Conservation (phyloP, 2,888 invertebrate genomes). For the Aporophyla lueneburgensis region DNA sequence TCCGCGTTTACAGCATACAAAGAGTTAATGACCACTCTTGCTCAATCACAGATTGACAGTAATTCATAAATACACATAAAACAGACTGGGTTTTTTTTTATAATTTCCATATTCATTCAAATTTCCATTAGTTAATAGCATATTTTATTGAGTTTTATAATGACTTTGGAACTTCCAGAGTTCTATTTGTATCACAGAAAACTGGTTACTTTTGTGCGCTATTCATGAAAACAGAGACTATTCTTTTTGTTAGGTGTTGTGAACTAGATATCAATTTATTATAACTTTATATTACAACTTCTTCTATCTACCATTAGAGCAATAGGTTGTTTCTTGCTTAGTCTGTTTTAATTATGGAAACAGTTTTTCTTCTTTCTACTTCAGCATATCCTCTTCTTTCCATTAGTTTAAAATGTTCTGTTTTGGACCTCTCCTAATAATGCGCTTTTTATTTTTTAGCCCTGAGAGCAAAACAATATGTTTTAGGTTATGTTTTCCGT, state of each 20-base stretch:
- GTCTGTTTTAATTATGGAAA: neutral
- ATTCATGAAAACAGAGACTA: no score
- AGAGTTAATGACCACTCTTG: no score
- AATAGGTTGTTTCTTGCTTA: neutral
- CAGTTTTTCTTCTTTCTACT: neutral
- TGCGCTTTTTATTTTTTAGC: neutral
- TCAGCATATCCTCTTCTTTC: neutral
- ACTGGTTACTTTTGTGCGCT: neutral
- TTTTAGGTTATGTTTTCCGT: conserved; percentile 2
- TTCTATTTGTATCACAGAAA: neutral
- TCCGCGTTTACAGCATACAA: no score
- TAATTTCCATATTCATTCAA: neutral
- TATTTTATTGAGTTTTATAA: neutral
- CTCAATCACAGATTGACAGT: neutral
- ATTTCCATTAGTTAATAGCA: neutral
- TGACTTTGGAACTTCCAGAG: neutral
- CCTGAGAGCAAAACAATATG: neutral
- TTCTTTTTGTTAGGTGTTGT: neutral
- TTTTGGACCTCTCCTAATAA: neutral
- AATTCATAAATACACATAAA: neutral
- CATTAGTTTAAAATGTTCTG: neutral
- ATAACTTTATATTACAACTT: neutral
- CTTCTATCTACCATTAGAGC: neutral
- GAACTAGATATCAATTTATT: neutral
- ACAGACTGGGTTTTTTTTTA: neutral